A percentile compares a stretch with the other conserved stretches of the same genome.
Evolutionary conservation across 2,113 vertebrate species (phyloP).

Genomic region (Willisornis vidua): DNA sequence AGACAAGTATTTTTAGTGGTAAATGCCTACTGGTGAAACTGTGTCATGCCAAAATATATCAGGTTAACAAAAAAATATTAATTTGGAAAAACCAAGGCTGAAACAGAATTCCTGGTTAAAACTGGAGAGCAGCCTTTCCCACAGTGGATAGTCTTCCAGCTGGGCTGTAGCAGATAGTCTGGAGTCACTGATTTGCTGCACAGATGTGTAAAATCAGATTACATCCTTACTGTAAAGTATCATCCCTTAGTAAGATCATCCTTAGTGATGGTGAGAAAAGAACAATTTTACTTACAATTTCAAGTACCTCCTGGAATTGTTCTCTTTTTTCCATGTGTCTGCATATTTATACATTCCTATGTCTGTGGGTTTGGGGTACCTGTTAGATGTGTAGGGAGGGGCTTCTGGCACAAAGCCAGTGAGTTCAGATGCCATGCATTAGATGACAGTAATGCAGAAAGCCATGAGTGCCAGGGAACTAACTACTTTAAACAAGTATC

Average conservation of each 20-base stretch:
- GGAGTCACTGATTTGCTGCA: neutral
- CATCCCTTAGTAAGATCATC: neutral
- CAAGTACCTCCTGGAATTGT: neutral
- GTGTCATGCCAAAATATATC: neutral
- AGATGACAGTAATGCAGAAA: neutral
- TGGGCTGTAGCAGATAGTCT: neutral
- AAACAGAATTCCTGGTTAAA: neutral
- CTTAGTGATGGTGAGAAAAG: neutral
- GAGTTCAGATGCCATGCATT: neutral
- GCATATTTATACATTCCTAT: neutral
- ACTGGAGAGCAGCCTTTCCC: neutral
- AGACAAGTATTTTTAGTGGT: neutral
- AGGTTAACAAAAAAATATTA: neutral
- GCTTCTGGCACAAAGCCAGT: neutral
- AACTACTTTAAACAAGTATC: neutral
- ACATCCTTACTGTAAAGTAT: neutral
- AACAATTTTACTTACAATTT: neutral
- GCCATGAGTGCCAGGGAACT: neutral
- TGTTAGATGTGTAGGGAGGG: neutral
- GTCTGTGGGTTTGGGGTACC: neutral
- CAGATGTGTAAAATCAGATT: neutral
- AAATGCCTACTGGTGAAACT: neutral
- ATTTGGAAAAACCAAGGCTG: neutral
- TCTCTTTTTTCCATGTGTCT: neutral
- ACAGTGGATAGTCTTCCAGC: neutral